Conservation (phyloP, 2,113 vertebrate species). For the Psettodes erumei region DNA sequence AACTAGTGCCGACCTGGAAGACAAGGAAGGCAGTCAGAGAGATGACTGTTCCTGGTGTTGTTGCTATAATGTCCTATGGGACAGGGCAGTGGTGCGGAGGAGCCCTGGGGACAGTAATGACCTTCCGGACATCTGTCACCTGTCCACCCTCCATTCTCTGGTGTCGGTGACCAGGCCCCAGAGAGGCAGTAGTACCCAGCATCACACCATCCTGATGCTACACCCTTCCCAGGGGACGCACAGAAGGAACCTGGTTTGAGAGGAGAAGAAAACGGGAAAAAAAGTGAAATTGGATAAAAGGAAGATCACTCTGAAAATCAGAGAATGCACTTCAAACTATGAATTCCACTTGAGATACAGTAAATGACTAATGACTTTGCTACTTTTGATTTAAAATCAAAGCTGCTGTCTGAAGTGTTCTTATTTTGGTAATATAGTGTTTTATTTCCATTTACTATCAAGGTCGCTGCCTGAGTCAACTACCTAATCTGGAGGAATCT, state of each 20-base stretch:
- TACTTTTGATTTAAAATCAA: background rate
- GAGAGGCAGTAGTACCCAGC: constrained; percentile 85
- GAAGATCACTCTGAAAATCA: background rate
- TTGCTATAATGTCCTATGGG: constrained; percentile 85
- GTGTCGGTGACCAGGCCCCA: constrained; percentile 76
- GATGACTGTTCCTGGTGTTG: constrained; percentile 74
- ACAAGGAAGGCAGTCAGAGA: constrained; percentile 84
- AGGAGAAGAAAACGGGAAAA: background rate
- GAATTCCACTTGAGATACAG: background rate
- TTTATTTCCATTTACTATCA: constrained; percentile 12
- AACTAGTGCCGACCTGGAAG: constrained; percentile 81
- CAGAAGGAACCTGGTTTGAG: constrained; percentile 84
- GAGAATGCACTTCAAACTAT: background rate
- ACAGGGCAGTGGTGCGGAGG: constrained; percentile 81
- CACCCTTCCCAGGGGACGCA: constrained; percentile 72
- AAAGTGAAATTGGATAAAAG: constrained; percentile 3
- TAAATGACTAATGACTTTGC: background rate
- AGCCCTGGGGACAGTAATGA: constrained; percentile 86
- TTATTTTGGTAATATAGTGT: background rate
- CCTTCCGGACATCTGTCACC: constrained; percentile 85
- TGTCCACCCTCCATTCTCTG: constrained; percentile 76
- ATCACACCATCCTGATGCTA: constrained; percentile 80
- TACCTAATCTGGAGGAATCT: constrained; percentile 13
- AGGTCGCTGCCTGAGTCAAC: background rate
- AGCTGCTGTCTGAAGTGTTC: background rate